Conservation (phyloP, 2,888 invertebrate genomes). For the Kuschelorhynchus macadamiae region DNA sequence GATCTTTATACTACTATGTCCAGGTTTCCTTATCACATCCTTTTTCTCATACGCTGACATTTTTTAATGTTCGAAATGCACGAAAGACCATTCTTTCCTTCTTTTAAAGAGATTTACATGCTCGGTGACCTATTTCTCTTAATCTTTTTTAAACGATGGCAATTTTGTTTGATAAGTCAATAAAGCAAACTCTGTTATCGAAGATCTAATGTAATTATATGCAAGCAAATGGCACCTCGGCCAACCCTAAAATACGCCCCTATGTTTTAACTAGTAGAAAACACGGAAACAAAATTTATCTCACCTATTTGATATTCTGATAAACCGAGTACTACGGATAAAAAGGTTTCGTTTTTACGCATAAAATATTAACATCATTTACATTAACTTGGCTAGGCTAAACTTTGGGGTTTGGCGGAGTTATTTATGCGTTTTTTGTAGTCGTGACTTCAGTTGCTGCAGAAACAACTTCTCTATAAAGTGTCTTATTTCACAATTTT, state of each 20-base stretch:
- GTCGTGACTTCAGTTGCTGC: constrained; percentile 6
- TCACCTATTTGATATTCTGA: constrained; percentile 39
- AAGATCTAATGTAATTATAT: constrained; percentile 30
- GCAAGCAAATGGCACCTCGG: constrained; percentile 32
- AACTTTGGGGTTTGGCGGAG: constrained; percentile 25
- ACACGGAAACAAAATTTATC: constrained; percentile 38
- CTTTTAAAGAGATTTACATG: constrained; percentile 15
- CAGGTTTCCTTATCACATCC: constrained; percentile 2
- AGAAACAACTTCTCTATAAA: constrained; percentile 8
- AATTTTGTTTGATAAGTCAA: constrained; percentile 35
- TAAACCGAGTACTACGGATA: constrained; percentile 19
- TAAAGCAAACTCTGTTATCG: constrained; percentile 26
- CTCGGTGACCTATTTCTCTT: constrained; percentile 23
- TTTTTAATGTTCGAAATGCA: constrained; percentile 22
- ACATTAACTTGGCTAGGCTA: constrained; percentile 34
- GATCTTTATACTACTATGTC: background rate
- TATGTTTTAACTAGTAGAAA: constrained; percentile 35
- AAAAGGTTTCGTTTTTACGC: constrained; percentile 36
- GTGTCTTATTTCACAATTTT: no score
- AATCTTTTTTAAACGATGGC: constrained; percentile 28
- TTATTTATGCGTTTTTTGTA: constrained; percentile 26
- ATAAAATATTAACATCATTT: constrained; percentile 39
- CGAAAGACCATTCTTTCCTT: constrained; percentile 17
- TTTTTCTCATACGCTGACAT: background rate
- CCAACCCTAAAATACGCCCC: constrained; percentile 22